Conservation (phyloP, 1,140 invertebrate genomes). For the Eriosoma lanigerum region DNA sequence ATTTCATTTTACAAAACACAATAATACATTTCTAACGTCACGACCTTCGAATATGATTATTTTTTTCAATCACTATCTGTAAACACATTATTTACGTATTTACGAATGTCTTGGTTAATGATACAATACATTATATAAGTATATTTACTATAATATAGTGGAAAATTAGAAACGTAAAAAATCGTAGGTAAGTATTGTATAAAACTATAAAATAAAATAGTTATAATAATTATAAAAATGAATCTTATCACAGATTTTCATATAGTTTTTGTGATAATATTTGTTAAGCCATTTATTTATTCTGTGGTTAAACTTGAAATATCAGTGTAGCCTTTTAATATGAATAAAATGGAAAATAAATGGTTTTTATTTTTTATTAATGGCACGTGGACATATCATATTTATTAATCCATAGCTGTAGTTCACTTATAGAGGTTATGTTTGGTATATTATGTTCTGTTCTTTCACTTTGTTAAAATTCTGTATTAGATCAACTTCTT, state of each 20-base stretch:
- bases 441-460: background rate
- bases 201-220: background rate
- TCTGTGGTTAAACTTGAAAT: too few relatives aligned
- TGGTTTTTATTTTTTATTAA: background rate
- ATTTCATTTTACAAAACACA: background rate
- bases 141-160: background rate
- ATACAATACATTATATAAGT: background rate
- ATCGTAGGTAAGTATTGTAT: background rate
- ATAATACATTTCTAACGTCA: slow-evolving; percentile 1
- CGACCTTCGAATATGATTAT: slow-evolving; percentile 32
- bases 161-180: background rate
- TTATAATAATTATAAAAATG: background rate
- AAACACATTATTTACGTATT: slow-evolving; percentile 21
- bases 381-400: background rate
- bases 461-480: background rate
- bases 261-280: too few relatives aligned
- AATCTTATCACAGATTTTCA: background rate
- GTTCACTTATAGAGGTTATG: slow-evolving; percentile 14
- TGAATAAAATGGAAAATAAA: background rate
- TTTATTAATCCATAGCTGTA: background rate
- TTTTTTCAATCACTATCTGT: slow-evolving; percentile 35
- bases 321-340: background rate
- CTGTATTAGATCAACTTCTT: background rate
- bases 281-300: too few relatives aligned
- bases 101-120: slow-evolving; percentile 23